These are phyloP conservation scores for Cyrtodaria siliqua DNA, from an alignment of 2,888 invertebrate genomes.

Conservation along the genomic window DNA sequence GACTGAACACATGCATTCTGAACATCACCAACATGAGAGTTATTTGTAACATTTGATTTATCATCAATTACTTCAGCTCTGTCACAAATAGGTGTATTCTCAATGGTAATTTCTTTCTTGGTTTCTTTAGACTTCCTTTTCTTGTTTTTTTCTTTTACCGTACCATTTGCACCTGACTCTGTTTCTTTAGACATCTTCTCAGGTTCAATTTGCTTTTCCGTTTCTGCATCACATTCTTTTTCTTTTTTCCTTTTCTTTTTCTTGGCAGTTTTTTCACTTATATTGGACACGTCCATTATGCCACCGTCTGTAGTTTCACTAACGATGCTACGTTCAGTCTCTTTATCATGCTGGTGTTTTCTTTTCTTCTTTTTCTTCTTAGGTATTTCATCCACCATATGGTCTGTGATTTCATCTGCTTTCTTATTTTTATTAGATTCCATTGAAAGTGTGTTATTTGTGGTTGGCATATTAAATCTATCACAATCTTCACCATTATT, in stretches of 20 bases:
- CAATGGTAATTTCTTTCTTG: background rate
- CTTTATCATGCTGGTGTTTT: slow-evolving; percentile 7
- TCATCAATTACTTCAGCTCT: no score
- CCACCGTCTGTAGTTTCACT: slow-evolving; percentile 1
- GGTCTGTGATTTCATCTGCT: background rate
- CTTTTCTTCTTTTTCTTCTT: slow-evolving; percentile 45
- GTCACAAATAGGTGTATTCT: no score
- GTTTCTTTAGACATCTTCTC: no score
- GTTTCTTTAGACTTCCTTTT: slow-evolving; percentile 1
- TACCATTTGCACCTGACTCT: no score
- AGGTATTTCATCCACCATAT: background rate
- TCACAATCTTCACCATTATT: background rate
- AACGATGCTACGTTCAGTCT: background rate
- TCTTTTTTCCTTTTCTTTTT: slow-evolving; percentile 34
- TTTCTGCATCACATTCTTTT: background rate
- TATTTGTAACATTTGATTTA: no score
- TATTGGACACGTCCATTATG: slow-evolving; percentile 13
- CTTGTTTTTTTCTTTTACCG: background rate
- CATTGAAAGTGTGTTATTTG: background rate
- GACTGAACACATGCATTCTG: no score
- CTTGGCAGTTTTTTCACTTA: slow-evolving; percentile 27
- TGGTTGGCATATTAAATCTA: background rate
- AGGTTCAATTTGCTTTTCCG: background rate
- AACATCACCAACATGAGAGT: no score
- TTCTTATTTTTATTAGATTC: background rate